These are phyloP conservation scores for Brachirus orientalis DNA, from an alignment of 2,113 vertebrate genomes.

Conservation along the genomic window DNA sequence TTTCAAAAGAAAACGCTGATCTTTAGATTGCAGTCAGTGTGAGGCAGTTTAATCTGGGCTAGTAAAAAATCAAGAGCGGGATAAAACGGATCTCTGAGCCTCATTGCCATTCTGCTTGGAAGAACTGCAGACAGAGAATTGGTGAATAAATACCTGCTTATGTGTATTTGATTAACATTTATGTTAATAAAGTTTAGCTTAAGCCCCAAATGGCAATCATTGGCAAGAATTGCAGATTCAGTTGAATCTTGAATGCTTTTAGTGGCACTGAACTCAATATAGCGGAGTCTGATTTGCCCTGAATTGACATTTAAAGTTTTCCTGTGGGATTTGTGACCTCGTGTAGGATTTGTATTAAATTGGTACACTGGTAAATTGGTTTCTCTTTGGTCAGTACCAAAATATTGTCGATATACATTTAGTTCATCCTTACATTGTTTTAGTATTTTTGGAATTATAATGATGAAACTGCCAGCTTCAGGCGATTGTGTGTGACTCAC, in stretches of 20 bases:
- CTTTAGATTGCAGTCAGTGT: neutral
- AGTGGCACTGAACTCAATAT: neutral
- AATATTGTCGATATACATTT: too few species aligned
- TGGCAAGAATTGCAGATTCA: neutral
- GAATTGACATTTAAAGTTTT: neutral
- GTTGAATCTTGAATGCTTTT: neutral
- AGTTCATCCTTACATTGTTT: too few species aligned
- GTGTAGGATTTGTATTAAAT: neutral
- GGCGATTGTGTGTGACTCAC: too few species aligned
- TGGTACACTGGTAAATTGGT: too few species aligned
- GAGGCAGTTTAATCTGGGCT: neutral
- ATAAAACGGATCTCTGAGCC: slow-evolving; percentile 2
- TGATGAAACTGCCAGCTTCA: too few species aligned
- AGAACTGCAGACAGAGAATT: slow-evolving; percentile 10
- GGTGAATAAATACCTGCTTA: neutral
- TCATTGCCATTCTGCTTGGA: slow-evolving; percentile 15
- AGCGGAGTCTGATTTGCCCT: slow-evolving; percentile 8
- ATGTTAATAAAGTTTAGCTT: slow-evolving; percentile 5
- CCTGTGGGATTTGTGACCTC: neutral
- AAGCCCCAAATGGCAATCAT: neutral
- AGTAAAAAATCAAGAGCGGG: neutral
- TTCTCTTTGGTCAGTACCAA: too few species aligned
- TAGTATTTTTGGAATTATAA: too few species aligned
- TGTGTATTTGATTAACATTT: neutral
- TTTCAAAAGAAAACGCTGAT: slow-evolving; percentile 4